Evolutionary conservation across 2,797 vertebrate genomes (phyloP).

Genomic region (Coracias cyanogaster): DNA sequence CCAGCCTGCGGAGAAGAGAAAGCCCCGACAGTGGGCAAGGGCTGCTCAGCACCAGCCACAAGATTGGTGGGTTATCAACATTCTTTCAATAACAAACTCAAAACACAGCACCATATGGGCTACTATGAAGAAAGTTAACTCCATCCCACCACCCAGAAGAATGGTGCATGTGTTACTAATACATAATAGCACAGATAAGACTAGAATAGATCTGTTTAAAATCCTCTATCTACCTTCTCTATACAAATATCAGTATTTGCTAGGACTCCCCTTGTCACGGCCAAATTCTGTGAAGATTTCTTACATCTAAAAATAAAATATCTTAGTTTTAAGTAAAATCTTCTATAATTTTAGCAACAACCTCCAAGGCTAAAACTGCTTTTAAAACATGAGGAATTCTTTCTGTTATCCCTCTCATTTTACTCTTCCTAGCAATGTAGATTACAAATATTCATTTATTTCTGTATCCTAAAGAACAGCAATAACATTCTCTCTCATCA

Average conservation of each 20-base stretch:
- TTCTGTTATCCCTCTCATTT: neutral
- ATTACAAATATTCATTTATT: neutral
- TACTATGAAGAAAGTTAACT: neutral
- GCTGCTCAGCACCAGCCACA: neutral
- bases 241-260: neutral
- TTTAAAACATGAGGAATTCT: neutral
- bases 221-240: constrained; percentile 35
- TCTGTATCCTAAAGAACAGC: neutral
- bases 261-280: neutral
- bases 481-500: neutral
- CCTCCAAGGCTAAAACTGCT: neutral
- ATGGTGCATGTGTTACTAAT: constrained; percentile 29
- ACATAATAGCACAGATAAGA: constrained; percentile 12
- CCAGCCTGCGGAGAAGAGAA: neutral
- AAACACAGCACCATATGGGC: constrained; percentile 25
- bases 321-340: neutral
- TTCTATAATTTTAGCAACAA: neutral
- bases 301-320: neutral
- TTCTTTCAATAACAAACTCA: neutral
- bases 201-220: constrained; percentile 6
- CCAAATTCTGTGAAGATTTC: neutral
- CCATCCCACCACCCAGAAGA: neutral
- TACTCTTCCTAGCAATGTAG: neutral
- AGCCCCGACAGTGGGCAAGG: neutral
- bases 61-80: neutral